Evolutionary conservation across 2,888 invertebrate species (phyloP).

Genomic region (Cremastinae sp.): DNA sequence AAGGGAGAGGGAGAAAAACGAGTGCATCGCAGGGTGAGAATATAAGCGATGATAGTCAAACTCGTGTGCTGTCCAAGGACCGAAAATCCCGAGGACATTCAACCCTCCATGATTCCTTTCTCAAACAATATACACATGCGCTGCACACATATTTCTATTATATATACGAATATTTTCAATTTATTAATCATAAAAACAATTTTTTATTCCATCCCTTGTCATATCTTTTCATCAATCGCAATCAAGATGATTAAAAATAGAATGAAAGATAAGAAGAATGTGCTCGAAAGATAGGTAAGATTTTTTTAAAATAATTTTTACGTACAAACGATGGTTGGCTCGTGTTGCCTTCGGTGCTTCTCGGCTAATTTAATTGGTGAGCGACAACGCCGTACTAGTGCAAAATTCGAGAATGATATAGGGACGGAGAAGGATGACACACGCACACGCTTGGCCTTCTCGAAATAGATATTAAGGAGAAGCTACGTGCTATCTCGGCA

Average conservation of each 20-base stretch:
- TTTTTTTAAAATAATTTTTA: too few species aligned
- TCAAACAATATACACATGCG: constrained; percentile 56
- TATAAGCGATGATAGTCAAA: constrained; percentile 37
- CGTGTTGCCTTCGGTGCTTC: too few species aligned
- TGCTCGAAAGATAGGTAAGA: too few species aligned
- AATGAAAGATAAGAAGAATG: too few species aligned
- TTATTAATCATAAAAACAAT: constrained; percentile 72
- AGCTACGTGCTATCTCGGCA: constrained; percentile 71
- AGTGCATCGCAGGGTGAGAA: constrained; percentile 62
- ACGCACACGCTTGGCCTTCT: constrained; percentile 72
- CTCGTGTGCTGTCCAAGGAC: constrained; percentile 65
- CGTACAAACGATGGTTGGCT: too few species aligned
- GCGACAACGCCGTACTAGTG: constrained; percentile 37
- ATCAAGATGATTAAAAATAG: too few species aligned
- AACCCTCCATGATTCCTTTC: too few species aligned
- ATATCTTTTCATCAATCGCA: too few species aligned
- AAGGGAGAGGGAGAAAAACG: constrained; percentile 41
- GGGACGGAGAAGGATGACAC: constrained; percentile 58
- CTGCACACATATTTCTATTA: constrained; percentile 21
- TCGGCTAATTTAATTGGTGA: background rate
- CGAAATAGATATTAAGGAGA: constrained; percentile 72
- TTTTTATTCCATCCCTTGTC: too few species aligned
- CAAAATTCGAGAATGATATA: constrained; percentile 70
- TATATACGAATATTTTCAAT: constrained; percentile 67
- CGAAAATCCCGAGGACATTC: constrained; percentile 79